Conservation (phyloP, 2,797 vertebrate genomes). For the Alcedo quadribrachys region DNA sequence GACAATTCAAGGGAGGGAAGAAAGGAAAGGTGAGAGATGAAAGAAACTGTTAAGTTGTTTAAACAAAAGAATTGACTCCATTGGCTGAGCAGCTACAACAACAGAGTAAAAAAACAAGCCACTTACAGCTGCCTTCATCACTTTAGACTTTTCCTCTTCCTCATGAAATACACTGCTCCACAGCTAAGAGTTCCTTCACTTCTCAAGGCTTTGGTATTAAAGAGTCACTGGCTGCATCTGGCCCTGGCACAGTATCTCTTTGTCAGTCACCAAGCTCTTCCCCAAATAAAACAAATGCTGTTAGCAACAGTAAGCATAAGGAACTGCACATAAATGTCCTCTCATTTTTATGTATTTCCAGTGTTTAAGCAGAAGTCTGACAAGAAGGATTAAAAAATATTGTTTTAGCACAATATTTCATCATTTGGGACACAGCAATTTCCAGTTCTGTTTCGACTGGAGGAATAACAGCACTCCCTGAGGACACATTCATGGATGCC, state of each 20-base stretch:
- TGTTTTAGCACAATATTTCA: not conserved
- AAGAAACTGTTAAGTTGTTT: not conserved
- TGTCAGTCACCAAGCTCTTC: not conserved
- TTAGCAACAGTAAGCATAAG: not conserved
- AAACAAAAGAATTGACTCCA: not conserved
- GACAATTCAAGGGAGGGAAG: not conserved
- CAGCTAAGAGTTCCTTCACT: not conserved
- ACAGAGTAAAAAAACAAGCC: not conserved
- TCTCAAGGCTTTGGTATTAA: not conserved
- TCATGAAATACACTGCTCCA: not conserved
- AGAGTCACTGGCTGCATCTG: not conserved
- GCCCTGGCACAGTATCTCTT: not conserved
- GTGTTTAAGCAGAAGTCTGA: not conserved
- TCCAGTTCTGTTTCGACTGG: not conserved
- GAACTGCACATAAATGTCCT: not conserved
- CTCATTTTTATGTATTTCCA: not conserved
- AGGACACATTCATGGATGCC: not conserved
- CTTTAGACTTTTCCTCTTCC: not conserved
- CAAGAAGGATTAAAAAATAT: not conserved
- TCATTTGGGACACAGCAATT: not conserved
- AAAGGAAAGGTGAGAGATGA: not conserved
- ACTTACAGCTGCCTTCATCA: not conserved
- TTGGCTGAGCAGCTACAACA: not conserved
- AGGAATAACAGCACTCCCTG: not conserved
- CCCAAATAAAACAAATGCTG: not conserved